A percentile compares a stretch with the other conserved stretches of the same genome.
Conservation (phyloP, 23 tunicate genomes). For the Ciona savignyi region DNA sequence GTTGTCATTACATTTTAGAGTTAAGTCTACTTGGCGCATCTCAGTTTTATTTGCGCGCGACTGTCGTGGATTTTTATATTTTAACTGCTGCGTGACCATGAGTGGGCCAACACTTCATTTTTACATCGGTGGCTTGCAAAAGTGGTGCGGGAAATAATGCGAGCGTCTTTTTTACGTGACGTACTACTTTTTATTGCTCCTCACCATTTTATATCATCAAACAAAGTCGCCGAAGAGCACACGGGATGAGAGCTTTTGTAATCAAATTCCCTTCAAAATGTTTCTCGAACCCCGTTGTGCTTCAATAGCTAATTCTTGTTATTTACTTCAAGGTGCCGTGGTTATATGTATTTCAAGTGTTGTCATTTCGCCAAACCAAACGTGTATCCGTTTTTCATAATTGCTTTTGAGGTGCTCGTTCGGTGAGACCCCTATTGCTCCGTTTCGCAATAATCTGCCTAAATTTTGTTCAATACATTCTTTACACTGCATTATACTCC, state of each 20-base stretch:
- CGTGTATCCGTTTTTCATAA: no score
- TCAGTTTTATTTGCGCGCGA: background rate
- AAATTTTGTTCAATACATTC: background rate
- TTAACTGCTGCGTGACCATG: background rate
- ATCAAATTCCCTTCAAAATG: background rate
- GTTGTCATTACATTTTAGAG: constrained; percentile 24
- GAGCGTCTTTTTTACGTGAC: background rate
- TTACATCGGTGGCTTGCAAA: background rate
- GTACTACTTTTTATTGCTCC: background rate
- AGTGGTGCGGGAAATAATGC: background rate
- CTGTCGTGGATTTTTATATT: background rate
- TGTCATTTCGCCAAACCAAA: no score
- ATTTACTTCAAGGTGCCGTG: background rate
- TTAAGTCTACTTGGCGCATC: background rate
- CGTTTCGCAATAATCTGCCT: background rate
- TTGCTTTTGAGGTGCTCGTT: background rate
- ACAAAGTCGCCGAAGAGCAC: background rate
- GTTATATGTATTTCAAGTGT: background rate
- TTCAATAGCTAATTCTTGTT: background rate
- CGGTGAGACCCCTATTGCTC: background rate
- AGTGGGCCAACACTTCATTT: background rate
- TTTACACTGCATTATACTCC: background rate
- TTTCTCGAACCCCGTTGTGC: background rate
- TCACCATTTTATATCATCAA: background rate
- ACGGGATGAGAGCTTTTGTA: background rate